Evolutionary conservation across 2,888 invertebrate species (phyloP), one percentile per base, ranked within the genome.

Genomic region (Rhorus exstirpatorius): DNA sequence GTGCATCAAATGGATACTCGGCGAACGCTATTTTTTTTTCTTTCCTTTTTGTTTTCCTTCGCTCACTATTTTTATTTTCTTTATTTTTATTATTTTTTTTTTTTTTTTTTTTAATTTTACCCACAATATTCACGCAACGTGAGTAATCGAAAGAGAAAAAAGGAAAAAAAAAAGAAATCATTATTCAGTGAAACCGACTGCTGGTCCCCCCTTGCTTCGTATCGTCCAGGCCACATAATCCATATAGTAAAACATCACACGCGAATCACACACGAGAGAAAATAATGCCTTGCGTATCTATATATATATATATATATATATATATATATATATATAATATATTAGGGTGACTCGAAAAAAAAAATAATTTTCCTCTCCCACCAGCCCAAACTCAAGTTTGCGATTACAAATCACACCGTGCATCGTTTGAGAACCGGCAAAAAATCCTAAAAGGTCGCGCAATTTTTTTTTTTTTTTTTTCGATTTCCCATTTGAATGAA

Each of bases 121-220:
- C 77, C 74, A 51, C 55, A 21, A 12, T 21, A 26, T 65, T 14
- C n/a, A 38, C 41, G 51, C 53, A 35, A 31, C 63, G 63, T 41
- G 14, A n/a, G 21, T 65, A 41, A 53, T 53, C 38, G 63, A 35
- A 68, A 12, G n/a, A n/a, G n/a, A 14, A 26, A 53, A 41, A 65
- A 58, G 55, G 51, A 38, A 46, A 41, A 12, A 71, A 17, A 21
- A 65, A 53, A 44, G 55, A 51, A 53, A 68, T 83, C 71, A 72
- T 77, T 70, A 60, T 83, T 79, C 10, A 49, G 55, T 71, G 76
- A 82, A 80, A 84, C 72, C 89, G 91, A 91, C 92, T 92, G 92
- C 92, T 92, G 92, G 92, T 92, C 92, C 92, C 90, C 85, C 89
- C 89, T 89, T 90, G 89, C 90, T 90, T 92, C 90, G 91, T 90